A percentile compares a stretch with the other conserved stretches of the same genome.
phyloP scores from a whole-genome alignment of 2,797 vertebrate species.

The Ptychobarbus kaznakovi region DNA sequence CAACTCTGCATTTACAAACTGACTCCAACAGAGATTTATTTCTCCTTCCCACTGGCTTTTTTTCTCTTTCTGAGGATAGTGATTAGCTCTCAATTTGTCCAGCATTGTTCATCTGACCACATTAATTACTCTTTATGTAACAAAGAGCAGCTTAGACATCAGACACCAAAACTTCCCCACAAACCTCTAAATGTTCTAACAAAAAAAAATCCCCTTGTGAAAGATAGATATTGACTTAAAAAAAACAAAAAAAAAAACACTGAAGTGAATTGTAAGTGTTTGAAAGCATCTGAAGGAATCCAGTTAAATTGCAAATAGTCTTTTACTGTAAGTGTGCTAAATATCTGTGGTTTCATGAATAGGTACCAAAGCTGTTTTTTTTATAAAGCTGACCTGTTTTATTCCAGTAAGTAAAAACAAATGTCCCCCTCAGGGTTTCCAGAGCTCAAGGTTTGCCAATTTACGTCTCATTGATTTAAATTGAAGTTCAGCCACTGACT shows the following conservation, averaged over 20 bases:
- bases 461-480: background rate
- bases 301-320: background rate
- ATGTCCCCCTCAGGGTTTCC: background rate
- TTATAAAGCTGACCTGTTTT: background rate
- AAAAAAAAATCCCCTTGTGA: background rate
- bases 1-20: slow-evolving; percentile 39
- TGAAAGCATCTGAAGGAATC: background rate
- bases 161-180: background rate
- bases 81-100: slow-evolving; percentile 36
- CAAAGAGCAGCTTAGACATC: slow-evolving; percentile 5
- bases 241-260: background rate
- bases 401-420: slow-evolving; percentile 6
- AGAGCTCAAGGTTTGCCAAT: background rate
- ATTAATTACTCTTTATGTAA: slow-evolving; percentile 31
- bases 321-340: slow-evolving; percentile 6
- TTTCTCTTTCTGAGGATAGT: background rate
- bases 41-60: slow-evolving; percentile 27
- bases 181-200: background rate
- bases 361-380: background rate
- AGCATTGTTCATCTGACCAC: slow-evolving; percentile 60
- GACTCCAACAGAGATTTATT: slow-evolving; percentile 14
- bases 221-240: slow-evolving; percentile 10
- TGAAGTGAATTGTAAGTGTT: background rate
- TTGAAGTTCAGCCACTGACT: background rate
- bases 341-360: slow-evolving; percentile 15